Base-by-base conservation (phyloP, 2,797 vertebrate genomes). In the Mus caroli region DNA sequence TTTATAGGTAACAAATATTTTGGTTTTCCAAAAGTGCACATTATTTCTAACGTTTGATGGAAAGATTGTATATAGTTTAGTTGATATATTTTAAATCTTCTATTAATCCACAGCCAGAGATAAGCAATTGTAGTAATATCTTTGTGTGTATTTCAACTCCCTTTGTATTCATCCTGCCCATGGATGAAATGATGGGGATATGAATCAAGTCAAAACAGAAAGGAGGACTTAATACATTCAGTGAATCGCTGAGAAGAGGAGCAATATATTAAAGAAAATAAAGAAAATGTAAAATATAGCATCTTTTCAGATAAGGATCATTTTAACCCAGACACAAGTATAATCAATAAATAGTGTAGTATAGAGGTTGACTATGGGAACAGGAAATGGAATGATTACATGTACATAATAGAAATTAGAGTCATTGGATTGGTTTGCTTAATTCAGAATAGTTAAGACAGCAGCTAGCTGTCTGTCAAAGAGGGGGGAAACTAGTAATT, bases 1-100 rank as follows among this genome's bases (percentile, higher is more conserved):
- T 93, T 87, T 94, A 76, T 77, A 77, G 10, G 64, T 94, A 78
- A 22, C 12, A 56, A 67, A 76, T 62, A 8, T 34, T 64, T 94
- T 79, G 69, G 9, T 56, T 95, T 91, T 62, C 7, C 3, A 34
- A 83, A 84, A 62, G 85, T 71, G 26, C 50, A 76, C 14, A 76
- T 69, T 77, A 52, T 91, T 94, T 86, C 56, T 62, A 12, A 92
- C 69, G 28, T 19, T 92, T 52, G 31, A 62, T 14, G 56, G 31
- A 90, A 67, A 34, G n/a, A 31, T 56, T 85, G 93, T 46, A 73
- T 64, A 67, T 40, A 20, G 8, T 88, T 17, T 54, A 50, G 22
- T 17, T 84, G 75, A 62, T 14, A 52, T 79, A 1, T 54, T 54
- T 54, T 58, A 24, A 67, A 89, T 69, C 37, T 92, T 8, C 60